These are phyloP conservation scores for Myotis yumanensis DNA, from an alignment of 2,113 vertebrate species.

Conservation along the genomic window DNA sequence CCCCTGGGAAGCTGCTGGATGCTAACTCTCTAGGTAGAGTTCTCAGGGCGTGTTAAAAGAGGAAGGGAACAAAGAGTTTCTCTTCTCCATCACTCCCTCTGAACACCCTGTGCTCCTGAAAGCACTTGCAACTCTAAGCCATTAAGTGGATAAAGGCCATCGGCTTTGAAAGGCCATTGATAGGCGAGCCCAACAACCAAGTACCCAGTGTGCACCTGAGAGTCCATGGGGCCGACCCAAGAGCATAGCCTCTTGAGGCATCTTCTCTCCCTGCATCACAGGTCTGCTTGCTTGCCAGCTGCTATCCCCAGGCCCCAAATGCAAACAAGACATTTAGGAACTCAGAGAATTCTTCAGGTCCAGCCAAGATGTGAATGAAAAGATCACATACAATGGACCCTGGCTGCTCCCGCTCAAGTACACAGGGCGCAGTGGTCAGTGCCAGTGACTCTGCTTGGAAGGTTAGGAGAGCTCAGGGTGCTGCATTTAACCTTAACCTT, in stretches of 20 bases:
- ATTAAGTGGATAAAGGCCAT: neutral
- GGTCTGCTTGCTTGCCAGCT: neutral
- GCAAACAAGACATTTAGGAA: neutral
- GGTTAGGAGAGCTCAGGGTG: neutral
- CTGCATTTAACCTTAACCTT: accelerated
- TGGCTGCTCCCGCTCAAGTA: accelerated
- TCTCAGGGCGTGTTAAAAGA: neutral
- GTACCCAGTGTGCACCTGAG: neutral
- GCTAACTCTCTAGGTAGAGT: neutral
- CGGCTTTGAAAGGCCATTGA: neutral
- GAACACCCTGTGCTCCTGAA: neutral
- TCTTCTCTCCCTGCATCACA: neutral
- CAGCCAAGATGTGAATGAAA: neutral
- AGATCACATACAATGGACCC: neutral
- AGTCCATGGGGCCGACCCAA: neutral
- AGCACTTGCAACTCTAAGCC: neutral
- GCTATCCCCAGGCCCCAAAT: neutral
- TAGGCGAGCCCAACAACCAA: neutral
- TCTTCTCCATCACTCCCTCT: neutral
- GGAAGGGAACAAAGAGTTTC: neutral
- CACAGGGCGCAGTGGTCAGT: neutral
- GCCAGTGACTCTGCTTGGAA: neutral
- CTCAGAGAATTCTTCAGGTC: neutral
- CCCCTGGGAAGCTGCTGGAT: neutral
- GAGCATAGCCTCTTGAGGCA: no score